Evolutionary conservation across 1,140 invertebrate genomes (phyloP), one percentile per base, ranked within the genome.

Genomic region (Cotesia typhae): DNA sequence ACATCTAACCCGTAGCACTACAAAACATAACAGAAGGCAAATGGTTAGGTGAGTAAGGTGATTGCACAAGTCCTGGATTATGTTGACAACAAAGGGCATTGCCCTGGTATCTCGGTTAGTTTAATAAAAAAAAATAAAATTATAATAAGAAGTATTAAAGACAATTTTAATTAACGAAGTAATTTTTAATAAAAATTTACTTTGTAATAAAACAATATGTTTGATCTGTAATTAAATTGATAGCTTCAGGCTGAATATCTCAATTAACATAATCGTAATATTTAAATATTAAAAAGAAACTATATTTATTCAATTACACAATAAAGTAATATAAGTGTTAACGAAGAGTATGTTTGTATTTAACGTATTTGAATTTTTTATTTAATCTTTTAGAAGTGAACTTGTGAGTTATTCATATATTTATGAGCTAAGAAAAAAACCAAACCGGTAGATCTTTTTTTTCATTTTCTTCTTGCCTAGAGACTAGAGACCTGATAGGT

Each of bases 381-480:
- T 36, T 36, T 36, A 14, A 60, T 60, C 20, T 36, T 36, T 35
- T 61, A 6, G 9, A 37, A 37, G 35, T n/a, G 37, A 38, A 41
- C n/a, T 66, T 41, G 38, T 66, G 64, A 66, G 64, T 66, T 47
- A 35, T 66, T 17, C 14, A 41, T 20, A n/a, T 41, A 28, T 20
- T 6, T 20, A 59, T 59, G 20, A 66, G 20, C 20, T 9, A 66
- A 35, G 14, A 14, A 51, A 66, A 66, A 66, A 66, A 66, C 17
- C 64, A 66, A 66, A 66, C 64, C 64, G 64, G 64, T 66, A 66
- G 38, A 66, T 66, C 36, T 57, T 66, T 66, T 66, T 66, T 66
- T n/a, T 37, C 36, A 41, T 61, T 7, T 61, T 7, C 9, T 37
- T 37, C 37, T 28, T 37, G 17, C 57, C 57, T 59, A 59, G 17